Conservation (phyloP, 2,113 vertebrate species). For the Tonatia bakeri region DNA sequence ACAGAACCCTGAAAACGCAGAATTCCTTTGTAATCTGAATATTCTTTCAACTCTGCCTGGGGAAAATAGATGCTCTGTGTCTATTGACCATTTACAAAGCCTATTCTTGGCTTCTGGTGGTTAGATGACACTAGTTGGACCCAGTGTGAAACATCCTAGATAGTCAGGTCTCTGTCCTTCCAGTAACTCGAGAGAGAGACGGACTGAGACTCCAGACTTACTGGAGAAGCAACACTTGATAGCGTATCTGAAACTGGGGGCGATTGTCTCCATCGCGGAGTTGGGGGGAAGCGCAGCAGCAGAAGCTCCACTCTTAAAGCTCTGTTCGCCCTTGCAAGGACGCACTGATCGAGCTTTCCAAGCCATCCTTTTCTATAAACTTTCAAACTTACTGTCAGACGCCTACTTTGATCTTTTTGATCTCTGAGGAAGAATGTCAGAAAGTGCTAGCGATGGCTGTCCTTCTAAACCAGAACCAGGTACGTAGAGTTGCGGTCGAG, state of each 20-base stretch:
- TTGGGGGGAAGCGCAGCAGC: constrained; percentile 24
- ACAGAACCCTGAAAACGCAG: constrained; percentile 41
- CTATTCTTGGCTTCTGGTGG: constrained; percentile 81
- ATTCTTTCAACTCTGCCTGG: constrained; percentile 36
- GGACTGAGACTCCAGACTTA: not conserved
- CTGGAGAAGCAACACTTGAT: constrained; percentile 55
- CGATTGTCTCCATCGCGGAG: constrained; percentile 34
- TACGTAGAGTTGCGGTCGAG: constrained; percentile 60
- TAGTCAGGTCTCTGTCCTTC: constrained; percentile 82
- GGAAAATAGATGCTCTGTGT: constrained; percentile 79
- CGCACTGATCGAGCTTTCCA: constrained; percentile 16
- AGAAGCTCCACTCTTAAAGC: constrained; percentile 60
- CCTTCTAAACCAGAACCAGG: constrained; percentile 79
- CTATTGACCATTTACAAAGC: constrained; percentile 66
- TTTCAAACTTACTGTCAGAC: constrained; percentile 17
- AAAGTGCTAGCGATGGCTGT: constrained; percentile 70
- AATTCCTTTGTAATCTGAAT: constrained; percentile 72
- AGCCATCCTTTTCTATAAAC: constrained; percentile 30
- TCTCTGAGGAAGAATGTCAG: constrained; percentile 74
- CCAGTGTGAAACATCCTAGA: constrained; percentile 59
- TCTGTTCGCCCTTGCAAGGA: constrained; percentile 27
- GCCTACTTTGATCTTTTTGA: constrained; percentile 8
- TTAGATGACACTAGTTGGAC: constrained; percentile 79
- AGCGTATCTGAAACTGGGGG: constrained; percentile 11
- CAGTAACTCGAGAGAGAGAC: constrained; percentile 78